A percentile compares a stretch with the other conserved stretches of the same genome.
Conservation (phyloP, 2,888 invertebrate species). For the Corythucha ciliata region DNA sequence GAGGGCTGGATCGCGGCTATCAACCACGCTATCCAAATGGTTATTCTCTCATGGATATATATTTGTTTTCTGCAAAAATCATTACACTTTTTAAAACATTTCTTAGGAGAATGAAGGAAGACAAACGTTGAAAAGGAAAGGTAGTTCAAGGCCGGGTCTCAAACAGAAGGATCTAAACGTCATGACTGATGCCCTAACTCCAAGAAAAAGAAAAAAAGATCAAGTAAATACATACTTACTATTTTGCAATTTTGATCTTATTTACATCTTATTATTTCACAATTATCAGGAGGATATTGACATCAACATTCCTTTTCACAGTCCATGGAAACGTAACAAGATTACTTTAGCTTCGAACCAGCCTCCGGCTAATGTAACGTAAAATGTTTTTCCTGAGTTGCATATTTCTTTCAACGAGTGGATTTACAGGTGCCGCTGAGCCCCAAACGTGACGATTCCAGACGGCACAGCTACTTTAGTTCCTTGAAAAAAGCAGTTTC, state of each 20-base stretch:
- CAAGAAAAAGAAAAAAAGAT: constrained; percentile 28
- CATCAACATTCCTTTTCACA: constrained; percentile 23
- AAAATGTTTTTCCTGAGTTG: neutral
- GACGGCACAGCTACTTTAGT: constrained; percentile 23
- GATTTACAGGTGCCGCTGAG: neutral
- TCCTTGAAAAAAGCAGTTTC: constrained; percentile 30
- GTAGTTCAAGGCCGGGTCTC: constrained; percentile 52
- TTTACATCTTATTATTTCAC: neutral
- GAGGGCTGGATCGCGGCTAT: constrained; percentile 51
- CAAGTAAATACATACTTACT: constrained; percentile 17
- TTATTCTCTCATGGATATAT: constrained; percentile 26
- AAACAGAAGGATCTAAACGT: constrained; percentile 46
- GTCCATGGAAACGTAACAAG: constrained; percentile 28
- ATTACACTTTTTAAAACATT: neutral
- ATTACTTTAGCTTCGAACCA: constrained; percentile 5
- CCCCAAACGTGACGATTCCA: neutral
- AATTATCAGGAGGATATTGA: constrained; percentile 22
- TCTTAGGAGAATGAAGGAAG: constrained; percentile 47
- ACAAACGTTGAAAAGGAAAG: constrained; percentile 54
- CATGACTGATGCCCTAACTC: constrained; percentile 21
- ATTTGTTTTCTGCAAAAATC: neutral
- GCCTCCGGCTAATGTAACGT: neutral
- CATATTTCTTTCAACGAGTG: neutral
- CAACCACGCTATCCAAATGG: constrained; percentile 48
- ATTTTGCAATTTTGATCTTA: neutral